phyloP scores from a whole-genome alignment of 2,797 vertebrate genomes.

The Siniperca undulata region DNA sequence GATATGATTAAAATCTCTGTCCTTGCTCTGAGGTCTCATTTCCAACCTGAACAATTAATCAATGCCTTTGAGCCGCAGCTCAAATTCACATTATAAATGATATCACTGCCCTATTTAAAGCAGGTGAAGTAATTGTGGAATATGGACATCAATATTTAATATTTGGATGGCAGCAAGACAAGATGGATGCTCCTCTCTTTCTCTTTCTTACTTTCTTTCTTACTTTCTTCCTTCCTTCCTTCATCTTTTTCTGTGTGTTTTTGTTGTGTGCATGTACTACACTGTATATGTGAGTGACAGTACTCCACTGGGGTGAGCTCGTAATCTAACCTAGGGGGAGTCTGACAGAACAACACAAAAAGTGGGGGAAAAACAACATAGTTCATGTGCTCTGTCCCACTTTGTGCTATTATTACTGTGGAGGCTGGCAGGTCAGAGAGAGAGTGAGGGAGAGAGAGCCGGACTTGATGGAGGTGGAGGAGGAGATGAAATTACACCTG shows the following conservation, averaged over 20 bases:
- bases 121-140: constrained; percentile 77
- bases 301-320: constrained; percentile 63
- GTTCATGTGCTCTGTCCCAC: constrained; percentile 79
- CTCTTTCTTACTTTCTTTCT: background rate
- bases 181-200: constrained; percentile 51
- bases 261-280: constrained; percentile 10
- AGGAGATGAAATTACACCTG: constrained; percentile 96
- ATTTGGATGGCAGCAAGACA: constrained; percentile 58
- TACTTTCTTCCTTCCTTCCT: background rate
- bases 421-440: constrained; percentile 86
- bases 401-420: constrained; percentile 88
- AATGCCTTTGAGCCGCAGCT: constrained; percentile 76
- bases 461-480: constrained; percentile 74
- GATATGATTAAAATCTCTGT: constrained; percentile 71
- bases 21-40: constrained; percentile 72
- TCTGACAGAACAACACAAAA: constrained; percentile 76
- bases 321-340: constrained; percentile 73
- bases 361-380: constrained; percentile 78
- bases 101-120: constrained; percentile 80
- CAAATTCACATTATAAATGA: constrained; percentile 82
- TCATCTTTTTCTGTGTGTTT: constrained; percentile 7
- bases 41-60: constrained; percentile 81
- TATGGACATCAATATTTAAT: constrained; percentile 82
- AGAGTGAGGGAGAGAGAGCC: constrained; percentile 58
- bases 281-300: constrained; percentile 59